Evolutionary conservation across 2,888 invertebrate species (phyloP).

Genomic region (Microplitis deprimator): DNA sequence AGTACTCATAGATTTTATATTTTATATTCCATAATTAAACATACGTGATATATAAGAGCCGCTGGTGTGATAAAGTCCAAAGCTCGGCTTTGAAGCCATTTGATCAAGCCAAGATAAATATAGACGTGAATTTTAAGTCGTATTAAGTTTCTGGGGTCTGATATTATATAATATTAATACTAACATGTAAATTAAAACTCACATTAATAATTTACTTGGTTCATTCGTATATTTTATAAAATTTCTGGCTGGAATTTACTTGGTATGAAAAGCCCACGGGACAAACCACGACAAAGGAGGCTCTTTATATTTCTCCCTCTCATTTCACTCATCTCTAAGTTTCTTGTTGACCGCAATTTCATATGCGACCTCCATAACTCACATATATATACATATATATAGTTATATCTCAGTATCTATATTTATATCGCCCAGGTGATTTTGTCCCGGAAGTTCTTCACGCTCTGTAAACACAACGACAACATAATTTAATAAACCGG

Average conservation of each 20-base stretch:
- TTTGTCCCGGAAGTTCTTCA: constrained; percentile 20
- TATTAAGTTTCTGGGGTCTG: too few species aligned
- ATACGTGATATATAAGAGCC: constrained; percentile 1
- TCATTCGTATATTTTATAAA: not conserved
- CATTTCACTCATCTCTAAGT: constrained; percentile 49
- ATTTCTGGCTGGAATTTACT: not conserved
- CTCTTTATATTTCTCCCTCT: constrained; percentile 53
- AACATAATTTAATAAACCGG: not conserved
- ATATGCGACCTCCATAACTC: constrained; percentile 42
- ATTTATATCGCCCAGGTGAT: constrained; percentile 7
- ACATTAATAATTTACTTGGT: not conserved
- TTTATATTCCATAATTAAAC: not conserved
- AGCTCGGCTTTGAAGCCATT: not conserved
- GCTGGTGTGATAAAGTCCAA: not conserved
- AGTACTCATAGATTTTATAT: constrained; percentile 41
- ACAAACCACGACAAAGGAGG: constrained; percentile 43
- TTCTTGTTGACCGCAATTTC: constrained; percentile 60
- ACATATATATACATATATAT: not conserved
- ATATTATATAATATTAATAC: too few species aligned
- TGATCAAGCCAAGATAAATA: too few species aligned
- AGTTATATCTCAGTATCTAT: not conserved
- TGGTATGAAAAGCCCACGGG: constrained; percentile 34
- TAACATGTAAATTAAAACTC: too few species aligned
- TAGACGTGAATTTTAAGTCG: too few species aligned
- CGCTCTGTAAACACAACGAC: constrained; percentile 8